Conservation (phyloP, 1,140 invertebrate genomes). For the Drosophila jambulina region DNA sequence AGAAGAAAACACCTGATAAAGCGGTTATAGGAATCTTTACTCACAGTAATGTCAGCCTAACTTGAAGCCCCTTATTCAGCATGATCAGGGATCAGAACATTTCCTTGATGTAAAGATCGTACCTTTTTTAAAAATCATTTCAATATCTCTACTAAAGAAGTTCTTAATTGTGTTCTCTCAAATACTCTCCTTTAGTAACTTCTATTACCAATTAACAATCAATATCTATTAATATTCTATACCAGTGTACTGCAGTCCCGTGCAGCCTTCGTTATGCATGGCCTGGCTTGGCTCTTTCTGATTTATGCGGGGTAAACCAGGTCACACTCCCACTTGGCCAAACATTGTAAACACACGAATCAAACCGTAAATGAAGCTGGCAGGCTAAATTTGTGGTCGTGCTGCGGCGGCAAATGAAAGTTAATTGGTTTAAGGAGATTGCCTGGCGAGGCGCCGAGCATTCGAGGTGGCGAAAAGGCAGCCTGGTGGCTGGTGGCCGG, state of each 20-base stretch:
- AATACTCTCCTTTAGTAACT: not conserved
- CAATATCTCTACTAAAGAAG: not conserved
- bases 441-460: slow-evolving; percentile 14
- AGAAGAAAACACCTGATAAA: no score
- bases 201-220: not conserved
- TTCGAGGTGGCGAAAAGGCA: slow-evolving; percentile 15
- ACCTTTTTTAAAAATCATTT: no score
- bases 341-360: slow-evolving; percentile 46
- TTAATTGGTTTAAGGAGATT: slow-evolving; percentile 63
- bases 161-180: not conserved
- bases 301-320: slow-evolving; percentile 18
- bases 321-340: slow-evolving; percentile 23
- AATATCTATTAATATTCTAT: not conserved
- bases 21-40: no score
- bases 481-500: not conserved
- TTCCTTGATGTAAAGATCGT: no score
- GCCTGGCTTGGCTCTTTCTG: not conserved
- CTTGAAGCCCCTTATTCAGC: no score
- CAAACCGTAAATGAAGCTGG: slow-evolving; percentile 40
- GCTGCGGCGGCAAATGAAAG: slow-evolving; percentile 53
- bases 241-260: not conserved
- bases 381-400: slow-evolving; percentile 43
- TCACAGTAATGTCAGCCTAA: no score
- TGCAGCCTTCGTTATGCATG: slow-evolving; percentile 7
- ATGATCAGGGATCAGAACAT: no score